A percentile compares a stretch with the other conserved stretches of the same genome.
Conservation (phyloP, 2,888 invertebrate genomes). For the Dichetophora obliterata region DNA sequence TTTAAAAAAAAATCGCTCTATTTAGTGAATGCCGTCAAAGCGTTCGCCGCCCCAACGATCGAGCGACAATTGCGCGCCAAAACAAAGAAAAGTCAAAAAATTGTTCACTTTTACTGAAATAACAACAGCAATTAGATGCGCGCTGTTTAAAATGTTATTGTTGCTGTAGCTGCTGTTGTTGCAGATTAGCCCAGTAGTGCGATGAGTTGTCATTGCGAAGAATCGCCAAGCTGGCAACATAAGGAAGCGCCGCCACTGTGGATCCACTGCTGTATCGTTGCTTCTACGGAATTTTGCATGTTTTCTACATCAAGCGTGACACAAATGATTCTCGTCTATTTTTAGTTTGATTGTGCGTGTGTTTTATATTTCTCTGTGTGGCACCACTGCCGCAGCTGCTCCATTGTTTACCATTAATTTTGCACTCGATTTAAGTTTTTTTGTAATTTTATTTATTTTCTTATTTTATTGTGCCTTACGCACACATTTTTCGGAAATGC, state of each 20-base stretch:
- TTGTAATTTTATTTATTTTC: neutral
- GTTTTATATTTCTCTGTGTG: neutral
- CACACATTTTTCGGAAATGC: neutral
- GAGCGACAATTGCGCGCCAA: slow-evolving; percentile 9
- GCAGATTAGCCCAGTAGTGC: neutral
- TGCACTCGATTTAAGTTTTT: slow-evolving; percentile 19
- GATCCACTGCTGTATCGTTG: neutral
- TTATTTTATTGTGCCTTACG: neutral
- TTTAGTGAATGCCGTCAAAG: neutral
- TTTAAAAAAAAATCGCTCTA: neutral
- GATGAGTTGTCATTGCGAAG: neutral
- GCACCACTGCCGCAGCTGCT: slow-evolving; percentile 6
- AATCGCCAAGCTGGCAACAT: neutral
- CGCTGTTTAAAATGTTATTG: slow-evolving; percentile 1
- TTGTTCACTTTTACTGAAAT: slow-evolving; percentile 8
- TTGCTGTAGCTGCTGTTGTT: neutral
- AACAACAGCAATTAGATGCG: slow-evolving; percentile 11
- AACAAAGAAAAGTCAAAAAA: neutral
- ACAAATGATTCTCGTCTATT: slow-evolving; percentile 22
- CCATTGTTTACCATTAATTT: slow-evolving; percentile 21
- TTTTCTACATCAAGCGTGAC: neutral
- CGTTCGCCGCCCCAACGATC: slow-evolving; percentile 4
- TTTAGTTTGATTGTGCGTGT: neutral
- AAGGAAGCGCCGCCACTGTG: slow-evolving; percentile 5
- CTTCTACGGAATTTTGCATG: neutral